Evolutionary conservation across 2,888 invertebrate genomes (phyloP).

Genomic region (Ennomos quercinarius): DNA sequence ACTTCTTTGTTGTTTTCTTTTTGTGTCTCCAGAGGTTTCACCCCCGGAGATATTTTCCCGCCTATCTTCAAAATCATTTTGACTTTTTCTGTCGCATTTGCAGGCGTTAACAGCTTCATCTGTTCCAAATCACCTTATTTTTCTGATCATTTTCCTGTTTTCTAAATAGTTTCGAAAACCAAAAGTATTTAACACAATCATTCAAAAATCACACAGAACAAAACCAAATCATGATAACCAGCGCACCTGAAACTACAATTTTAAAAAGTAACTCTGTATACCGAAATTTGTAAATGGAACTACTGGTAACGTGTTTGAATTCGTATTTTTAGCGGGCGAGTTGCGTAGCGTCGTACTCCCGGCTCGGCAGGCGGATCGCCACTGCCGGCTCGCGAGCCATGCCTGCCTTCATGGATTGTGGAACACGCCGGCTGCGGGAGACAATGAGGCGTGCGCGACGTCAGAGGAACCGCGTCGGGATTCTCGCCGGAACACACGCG

Average conservation of each 20-base stretch:
- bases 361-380: constrained; percentile 67
- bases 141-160: constrained; percentile 17
- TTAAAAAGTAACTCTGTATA: not conserved
- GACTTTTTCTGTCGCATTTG: constrained; percentile 39
- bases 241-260: not conserved
- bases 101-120: constrained; percentile 36
- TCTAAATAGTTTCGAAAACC: constrained; percentile 5
- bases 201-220: constrained; percentile 26
- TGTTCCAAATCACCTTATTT: constrained; percentile 51
- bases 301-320: constrained; percentile 67
- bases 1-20: constrained; percentile 51
- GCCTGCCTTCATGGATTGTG: constrained; percentile 31
- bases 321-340: constrained; percentile 55
- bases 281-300: constrained; percentile 26
- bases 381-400: constrained; percentile 56
- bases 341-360: constrained; percentile 55
- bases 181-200: constrained; percentile 26
- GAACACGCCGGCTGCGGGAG: constrained; percentile 50
- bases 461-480: constrained; percentile 32
- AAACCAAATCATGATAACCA: constrained; percentile 20
- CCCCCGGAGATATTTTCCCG: constrained; percentile 66
- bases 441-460: constrained; percentile 57
- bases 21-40: constrained; percentile 49
- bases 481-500: constrained; percentile 19
- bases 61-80: constrained; percentile 79